Evolutionary conservation across 2,113 vertebrate species (phyloP), one percentile per base, ranked within the genome.

Genomic region (Puma concolor): DNA sequence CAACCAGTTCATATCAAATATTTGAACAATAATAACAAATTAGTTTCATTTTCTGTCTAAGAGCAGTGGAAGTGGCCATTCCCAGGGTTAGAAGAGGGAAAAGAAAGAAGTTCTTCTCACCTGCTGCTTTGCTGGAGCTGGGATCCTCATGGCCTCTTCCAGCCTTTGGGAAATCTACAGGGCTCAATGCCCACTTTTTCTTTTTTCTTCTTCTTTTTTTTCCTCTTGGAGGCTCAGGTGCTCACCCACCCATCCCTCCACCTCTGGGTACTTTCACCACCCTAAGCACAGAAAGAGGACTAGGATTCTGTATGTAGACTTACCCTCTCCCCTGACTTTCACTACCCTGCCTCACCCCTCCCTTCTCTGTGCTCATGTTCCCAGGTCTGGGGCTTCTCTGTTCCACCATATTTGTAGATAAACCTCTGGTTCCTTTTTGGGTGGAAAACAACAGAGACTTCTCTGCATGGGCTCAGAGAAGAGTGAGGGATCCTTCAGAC

Each of bases 301-400:
- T 9, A 12, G 19, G 1, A 4, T 2, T 92, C 80, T 36, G 29
- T 19, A 36, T 38, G 2, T 12, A 41, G 50, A 64, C 13, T 13
- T 79, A 19, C 60, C 23, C 16, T 44, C 8, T 76, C 31, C 5
- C 7, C 15, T 69, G 33, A 31, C 31, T 93, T 83, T 83, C 52
- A 63, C 48, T 23, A 7, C 1, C 11, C 2, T 6, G 0, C 19
- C 33, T 88, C 31, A 48, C 1, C 16, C 11, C 11, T 36, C 12
- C 27, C n/a, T 64, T 31, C 27, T 50, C 38, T 36, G 13, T 50
- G 23, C 19, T 91, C 17, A 44, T 48, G 4, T 27, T 19, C 52
- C 33, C 25, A 79, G 60, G 7, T 36, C 76, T 83, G 23, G 23
- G 77, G n/a, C n/a, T 66, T 38, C 16, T 41, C 85, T 94, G 25